These are phyloP conservation scores for Onychomys leucogaster DNA, from an alignment of 2,797 vertebrate species.

Conservation along the genomic window DNA sequence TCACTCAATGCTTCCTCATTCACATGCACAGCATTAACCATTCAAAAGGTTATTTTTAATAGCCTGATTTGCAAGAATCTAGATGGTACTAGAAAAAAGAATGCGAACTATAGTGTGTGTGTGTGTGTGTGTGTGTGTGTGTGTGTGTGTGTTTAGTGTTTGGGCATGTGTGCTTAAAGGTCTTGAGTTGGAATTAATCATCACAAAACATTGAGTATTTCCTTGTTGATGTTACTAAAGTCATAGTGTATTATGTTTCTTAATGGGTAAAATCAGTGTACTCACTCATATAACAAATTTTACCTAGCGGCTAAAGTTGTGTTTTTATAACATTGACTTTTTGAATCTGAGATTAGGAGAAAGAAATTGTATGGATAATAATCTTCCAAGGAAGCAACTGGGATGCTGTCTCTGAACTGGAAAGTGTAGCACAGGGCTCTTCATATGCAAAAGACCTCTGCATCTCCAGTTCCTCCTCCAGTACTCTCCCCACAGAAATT, in stretches of 20 bases:
- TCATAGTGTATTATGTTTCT: background rate
- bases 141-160: background rate
- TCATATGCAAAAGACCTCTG: background rate
- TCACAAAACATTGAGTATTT: background rate
- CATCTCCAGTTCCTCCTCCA: background rate
- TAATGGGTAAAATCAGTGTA: background rate
- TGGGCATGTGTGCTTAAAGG: background rate
- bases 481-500: background rate
- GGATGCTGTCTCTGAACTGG: background rate
- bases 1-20: conserved; percentile 36
- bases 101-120: background rate
- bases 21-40: background rate
- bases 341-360: background rate
- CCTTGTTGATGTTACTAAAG: background rate
- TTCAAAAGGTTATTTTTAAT: background rate
- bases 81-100: background rate
- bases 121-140: background rate
- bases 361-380: background rate
- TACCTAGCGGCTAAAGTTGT: background rate
- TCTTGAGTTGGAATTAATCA: background rate
- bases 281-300: background rate
- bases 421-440: background rate
- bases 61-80: background rate
- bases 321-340: conserved; percentile 5
- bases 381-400: background rate